phyloP scores from a whole-genome alignment of 2,797 vertebrate genomes.

The Acrocephalus scirpaceus region DNA sequence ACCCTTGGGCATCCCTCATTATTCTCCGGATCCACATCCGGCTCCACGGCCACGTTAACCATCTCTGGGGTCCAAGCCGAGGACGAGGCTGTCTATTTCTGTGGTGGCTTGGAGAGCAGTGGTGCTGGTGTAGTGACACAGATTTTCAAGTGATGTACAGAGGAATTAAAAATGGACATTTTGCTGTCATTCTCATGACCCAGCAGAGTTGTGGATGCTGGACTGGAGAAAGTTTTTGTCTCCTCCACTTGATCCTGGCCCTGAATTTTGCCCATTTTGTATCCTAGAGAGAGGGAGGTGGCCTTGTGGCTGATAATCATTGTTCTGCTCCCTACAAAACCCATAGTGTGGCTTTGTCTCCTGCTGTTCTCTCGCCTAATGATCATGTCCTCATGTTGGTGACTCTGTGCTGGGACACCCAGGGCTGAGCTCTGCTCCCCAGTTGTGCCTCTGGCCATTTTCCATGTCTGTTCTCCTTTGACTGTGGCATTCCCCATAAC shows the following conservation, averaged over 20 bases:
- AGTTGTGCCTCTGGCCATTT: too few species aligned
- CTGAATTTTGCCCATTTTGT: background rate
- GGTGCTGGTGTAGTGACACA: background rate
- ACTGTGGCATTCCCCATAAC: background rate
- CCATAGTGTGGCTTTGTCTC: background rate
- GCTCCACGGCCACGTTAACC: fast-evolving
- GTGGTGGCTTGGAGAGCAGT: background rate
- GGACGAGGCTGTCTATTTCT: background rate
- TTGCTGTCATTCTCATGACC: background rate
- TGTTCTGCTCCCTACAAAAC: background rate
- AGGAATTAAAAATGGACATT: background rate
- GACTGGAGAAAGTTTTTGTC: too few species aligned
- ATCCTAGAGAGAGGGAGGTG: background rate
- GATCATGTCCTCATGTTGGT: background rate
- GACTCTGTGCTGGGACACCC: background rate
- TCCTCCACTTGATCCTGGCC: fast-evolving
- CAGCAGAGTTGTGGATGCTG: background rate
- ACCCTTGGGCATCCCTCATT: background rate
- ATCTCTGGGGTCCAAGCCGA: background rate
- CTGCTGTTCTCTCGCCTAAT: background rate
- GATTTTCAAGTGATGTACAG: background rate
- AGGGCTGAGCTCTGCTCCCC: background rate
- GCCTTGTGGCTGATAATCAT: background rate
- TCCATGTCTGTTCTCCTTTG: background rate
- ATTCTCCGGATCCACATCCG: fast-evolving